phyloP scores from a whole-genome alignment of 2,797 vertebrate genomes.

The Malurus splendens region DNA sequence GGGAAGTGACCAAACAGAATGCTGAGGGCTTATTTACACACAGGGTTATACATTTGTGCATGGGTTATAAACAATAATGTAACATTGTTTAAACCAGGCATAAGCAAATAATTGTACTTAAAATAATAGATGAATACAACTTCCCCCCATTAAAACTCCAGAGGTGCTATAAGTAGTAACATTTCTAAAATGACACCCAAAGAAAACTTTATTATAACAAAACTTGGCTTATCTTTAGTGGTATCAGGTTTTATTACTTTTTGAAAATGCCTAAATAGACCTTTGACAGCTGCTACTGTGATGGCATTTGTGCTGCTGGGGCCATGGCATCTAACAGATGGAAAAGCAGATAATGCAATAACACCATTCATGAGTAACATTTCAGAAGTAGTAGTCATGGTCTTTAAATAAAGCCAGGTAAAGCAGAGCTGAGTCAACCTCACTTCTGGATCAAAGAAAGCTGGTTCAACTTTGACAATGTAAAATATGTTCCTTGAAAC shows the following conservation, averaged over 20 bases:
- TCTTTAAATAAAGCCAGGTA: slow-evolving; percentile 38
- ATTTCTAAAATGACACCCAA: background rate
- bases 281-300: slow-evolving; percentile 26
- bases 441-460: background rate
- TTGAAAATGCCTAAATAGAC: slow-evolving; percentile 6
- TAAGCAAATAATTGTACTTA: background rate
- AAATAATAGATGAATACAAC: background rate
- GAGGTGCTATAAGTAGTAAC: background rate
- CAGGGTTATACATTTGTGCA: background rate
- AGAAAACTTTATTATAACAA: background rate
- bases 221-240: background rate
- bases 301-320: slow-evolving; percentile 17
- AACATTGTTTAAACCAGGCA: background rate
- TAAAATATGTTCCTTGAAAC: background rate
- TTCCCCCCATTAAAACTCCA: background rate
- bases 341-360: slow-evolving; percentile 31
- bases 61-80: background rate
- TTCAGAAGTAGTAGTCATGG: slow-evolving; percentile 14
- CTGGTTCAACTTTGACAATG: background rate
- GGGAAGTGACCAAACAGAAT: background rate
- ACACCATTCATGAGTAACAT: background rate
- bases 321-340: slow-evolving; percentile 13
- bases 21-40: background rate
- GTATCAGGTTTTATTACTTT: slow-evolving; percentile 3
- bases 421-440: background rate